Conservation (phyloP, 2,888 invertebrate genomes). For the Alloplasta piceator region DNA sequence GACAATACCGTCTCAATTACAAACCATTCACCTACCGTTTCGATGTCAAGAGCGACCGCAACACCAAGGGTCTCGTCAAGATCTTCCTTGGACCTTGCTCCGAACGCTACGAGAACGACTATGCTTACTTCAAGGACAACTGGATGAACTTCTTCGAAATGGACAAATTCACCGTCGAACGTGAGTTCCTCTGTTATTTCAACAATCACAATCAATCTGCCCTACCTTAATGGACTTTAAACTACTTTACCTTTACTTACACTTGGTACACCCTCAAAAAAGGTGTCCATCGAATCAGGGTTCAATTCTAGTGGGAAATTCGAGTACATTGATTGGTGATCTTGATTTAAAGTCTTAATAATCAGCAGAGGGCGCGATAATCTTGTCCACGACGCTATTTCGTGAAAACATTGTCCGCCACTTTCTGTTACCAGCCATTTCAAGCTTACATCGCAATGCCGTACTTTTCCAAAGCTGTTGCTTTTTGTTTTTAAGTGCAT, state of each 20-base stretch:
- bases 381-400: too few relatives aligned
- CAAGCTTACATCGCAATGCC: too few relatives aligned
- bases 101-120: slow-evolving; percentile 84
- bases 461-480: too few relatives aligned
- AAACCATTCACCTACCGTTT: slow-evolving; percentile 87
- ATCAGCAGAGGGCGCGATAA: too few relatives aligned
- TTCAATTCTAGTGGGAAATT: too few relatives aligned
- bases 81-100: slow-evolving; percentile 89
- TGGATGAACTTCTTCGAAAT: slow-evolving; percentile 86
- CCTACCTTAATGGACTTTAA: neutral
- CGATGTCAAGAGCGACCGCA: slow-evolving; percentile 86
- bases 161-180: slow-evolving; percentile 85
- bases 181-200: slow-evolving; percentile 81
- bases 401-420: too few relatives aligned
- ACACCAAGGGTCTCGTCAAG: slow-evolving; percentile 86
- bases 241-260: neutral
- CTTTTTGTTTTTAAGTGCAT: too few relatives aligned
- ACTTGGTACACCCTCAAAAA: too few relatives aligned
- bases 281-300: too few relatives aligned
- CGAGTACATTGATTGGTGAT: too few relatives aligned
- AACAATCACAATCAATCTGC: neutral
- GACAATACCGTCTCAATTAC: slow-evolving; percentile 89
- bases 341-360: too few relatives aligned
- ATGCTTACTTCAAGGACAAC: slow-evolving; percentile 83
- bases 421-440: too few relatives aligned